Evolutionary conservation across 2,797 vertebrate species (phyloP), one percentile per base, ranked within the genome.

Genomic region (Urosaurus nigricauda): DNA sequence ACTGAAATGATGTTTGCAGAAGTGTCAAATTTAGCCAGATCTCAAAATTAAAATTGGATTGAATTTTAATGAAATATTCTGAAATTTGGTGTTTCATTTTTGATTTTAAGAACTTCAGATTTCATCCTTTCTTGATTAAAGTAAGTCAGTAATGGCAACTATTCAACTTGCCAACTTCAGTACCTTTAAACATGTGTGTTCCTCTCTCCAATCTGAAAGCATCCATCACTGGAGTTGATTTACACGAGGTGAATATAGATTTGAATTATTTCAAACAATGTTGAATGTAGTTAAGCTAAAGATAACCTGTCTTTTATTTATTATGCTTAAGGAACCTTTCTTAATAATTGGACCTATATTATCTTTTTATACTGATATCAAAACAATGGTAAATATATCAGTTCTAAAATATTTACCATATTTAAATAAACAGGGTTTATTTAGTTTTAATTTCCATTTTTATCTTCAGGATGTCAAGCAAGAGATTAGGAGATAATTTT

Each of bases 401-500:
- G 81, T 24, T 13, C 65, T 88, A 90, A 86, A 82, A 53, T 93
- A 90, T 88, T 95, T 95, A 89, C 91, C 85, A n/a, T 90, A 93
- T 93, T 94, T 94, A 96, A 95, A 95, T 91, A 96, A 94, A 90
- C 89, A 91, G 87, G 37, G 0, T 40, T 32, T 93, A 93, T 35
- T 80, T 75, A 56, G 16, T 75, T 94, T 94, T 93, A 74, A 93
- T 89, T 94, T 92, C 87, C 79, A 88, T 91, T 96, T 96, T 94
- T 95, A 94, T 94, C 93, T 95, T 94, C 93, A 87, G 93, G 88
- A 94, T 96, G 95, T 96, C 93, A 96, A 95, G 90, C 90, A 93
- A 96, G 93, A 96, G 95, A 97, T 95, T 94, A 96, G 95, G 94
- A 95, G 91, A 92, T 90, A 96, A 91, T 96, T 96, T 97, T 94